These are phyloP conservation scores for Brachyrhaphis roseni DNA, from an alignment of 2,797 vertebrate species.

Conservation along the genomic window DNA sequence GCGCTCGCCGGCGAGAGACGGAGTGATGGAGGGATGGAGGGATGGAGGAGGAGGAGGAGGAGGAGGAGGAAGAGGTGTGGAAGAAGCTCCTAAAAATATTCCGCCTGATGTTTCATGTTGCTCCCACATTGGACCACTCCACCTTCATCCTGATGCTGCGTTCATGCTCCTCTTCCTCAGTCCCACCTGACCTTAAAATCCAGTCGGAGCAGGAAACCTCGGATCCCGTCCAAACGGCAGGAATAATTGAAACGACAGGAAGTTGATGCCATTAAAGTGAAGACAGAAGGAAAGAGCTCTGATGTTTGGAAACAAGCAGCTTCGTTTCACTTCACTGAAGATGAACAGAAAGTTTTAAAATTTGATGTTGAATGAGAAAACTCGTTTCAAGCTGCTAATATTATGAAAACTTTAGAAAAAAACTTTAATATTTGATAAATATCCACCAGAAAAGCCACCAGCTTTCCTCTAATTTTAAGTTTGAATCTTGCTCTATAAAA, in stretches of 20 bases:
- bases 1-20: slow-evolving; percentile 3
- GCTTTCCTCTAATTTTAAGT: neutral
- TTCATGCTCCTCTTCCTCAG: neutral
- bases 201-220: neutral
- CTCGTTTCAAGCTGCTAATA: neutral
- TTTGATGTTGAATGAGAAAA: neutral
- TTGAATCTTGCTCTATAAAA: too few species aligned
- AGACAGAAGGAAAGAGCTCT: neutral
- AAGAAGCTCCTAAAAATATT: slow-evolving; percentile 71
- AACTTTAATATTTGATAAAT: neutral
- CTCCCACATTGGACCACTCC: slow-evolving; percentile 49
- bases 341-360: neutral
- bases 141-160: slow-evolving; percentile 13
- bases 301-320: neutral
- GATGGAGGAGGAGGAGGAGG: slow-evolving; percentile 4
- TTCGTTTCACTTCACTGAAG: neutral
- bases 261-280: neutral
- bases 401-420: neutral
- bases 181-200: neutral
- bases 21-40: slow-evolving; percentile 36
- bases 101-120: slow-evolving; percentile 64
- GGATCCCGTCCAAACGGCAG: neutral
- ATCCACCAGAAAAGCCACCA: neutral
- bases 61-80: slow-evolving; percentile 24
- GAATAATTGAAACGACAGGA: neutral